These are phyloP conservation scores for Pachyrhynchus sulphureomaculatus DNA, from an alignment of 1,140 invertebrate genomes.

Conservation along the genomic window DNA sequence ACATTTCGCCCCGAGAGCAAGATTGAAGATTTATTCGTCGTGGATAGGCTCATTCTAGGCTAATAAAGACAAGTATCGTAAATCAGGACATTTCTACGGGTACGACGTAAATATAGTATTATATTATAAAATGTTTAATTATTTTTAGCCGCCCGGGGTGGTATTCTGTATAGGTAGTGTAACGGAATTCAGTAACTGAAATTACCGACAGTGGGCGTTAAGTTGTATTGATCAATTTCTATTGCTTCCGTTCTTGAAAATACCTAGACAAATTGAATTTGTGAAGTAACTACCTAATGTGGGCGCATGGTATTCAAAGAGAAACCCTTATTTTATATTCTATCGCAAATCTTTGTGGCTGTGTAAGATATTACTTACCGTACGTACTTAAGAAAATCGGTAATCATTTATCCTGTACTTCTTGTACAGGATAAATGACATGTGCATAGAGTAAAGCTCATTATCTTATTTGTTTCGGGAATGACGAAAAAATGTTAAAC, in stretches of 20 bases:
- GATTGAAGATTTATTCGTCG: neutral
- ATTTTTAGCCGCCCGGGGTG: neutral
- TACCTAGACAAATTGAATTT: neutral
- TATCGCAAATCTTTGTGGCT: too few relatives aligned
- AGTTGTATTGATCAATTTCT: neutral
- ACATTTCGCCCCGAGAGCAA: neutral
- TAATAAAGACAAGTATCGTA: constrained; percentile 6
- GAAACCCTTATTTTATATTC: too few relatives aligned
- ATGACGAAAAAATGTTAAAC: too few relatives aligned
- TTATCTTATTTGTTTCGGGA: too few relatives aligned
- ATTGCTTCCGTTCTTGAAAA: neutral
- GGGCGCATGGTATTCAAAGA: too few relatives aligned
- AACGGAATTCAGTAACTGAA: constrained; percentile 2
- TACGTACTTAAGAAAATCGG: too few relatives aligned
- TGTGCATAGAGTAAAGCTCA: too few relatives aligned
- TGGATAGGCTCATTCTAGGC: constrained; percentile 3
- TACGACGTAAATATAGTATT: constrained; percentile 3
- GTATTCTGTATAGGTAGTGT: constrained; percentile 1
- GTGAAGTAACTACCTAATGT: too few relatives aligned
- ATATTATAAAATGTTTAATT: constrained; percentile 7
- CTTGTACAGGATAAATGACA: too few relatives aligned
- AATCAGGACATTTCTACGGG: constrained; percentile 3
- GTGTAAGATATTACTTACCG: too few relatives aligned
- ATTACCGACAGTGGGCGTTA: neutral
- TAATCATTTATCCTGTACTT: too few relatives aligned